Conservation (phyloP, 2,113 vertebrate genomes). For the Hepsetus odoe region DNA sequence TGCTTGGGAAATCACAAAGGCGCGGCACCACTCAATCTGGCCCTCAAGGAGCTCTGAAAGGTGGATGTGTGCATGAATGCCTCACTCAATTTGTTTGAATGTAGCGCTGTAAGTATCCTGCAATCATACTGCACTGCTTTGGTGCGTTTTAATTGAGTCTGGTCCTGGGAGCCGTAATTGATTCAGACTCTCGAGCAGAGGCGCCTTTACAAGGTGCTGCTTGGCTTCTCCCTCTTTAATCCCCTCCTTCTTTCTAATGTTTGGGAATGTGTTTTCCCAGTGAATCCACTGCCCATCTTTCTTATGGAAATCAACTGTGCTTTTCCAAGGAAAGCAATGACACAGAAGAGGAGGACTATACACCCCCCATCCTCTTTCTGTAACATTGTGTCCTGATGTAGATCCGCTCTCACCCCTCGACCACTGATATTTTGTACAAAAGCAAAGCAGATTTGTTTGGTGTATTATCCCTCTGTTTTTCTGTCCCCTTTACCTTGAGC, state of each 20-base stretch:
- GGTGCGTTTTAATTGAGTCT: conserved; percentile 86
- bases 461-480: conserved; percentile 75
- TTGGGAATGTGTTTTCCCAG: conserved; percentile 91
- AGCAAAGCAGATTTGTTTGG: conserved; percentile 91
- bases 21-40: conserved; percentile 75
- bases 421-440: conserved; percentile 91
- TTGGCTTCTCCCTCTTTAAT: conserved; percentile 86
- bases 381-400: conserved; percentile 92
- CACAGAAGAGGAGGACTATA: conserved; percentile 72
- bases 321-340: conserved; percentile 71
- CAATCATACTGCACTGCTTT: conserved; percentile 75
- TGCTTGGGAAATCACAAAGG: conserved; percentile 74
- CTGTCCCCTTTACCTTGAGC: conserved; percentile 75
- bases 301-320: conserved; percentile 98
- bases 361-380: conserved; percentile 68
- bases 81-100: conserved; percentile 82
- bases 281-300: conserved; percentile 94
- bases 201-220: conserved; percentile 89
- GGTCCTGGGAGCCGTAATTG: conserved; percentile 87
- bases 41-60: conserved; percentile 79
- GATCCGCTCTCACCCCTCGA: conserved; percentile 93
- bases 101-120: conserved; percentile 73
- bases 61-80: conserved; percentile 78
- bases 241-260: conserved; percentile 90
- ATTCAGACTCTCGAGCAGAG: conserved; percentile 87